Base-by-base conservation (phyloP, 2,113 vertebrate species). In the Chionomys nivalis region DNA sequence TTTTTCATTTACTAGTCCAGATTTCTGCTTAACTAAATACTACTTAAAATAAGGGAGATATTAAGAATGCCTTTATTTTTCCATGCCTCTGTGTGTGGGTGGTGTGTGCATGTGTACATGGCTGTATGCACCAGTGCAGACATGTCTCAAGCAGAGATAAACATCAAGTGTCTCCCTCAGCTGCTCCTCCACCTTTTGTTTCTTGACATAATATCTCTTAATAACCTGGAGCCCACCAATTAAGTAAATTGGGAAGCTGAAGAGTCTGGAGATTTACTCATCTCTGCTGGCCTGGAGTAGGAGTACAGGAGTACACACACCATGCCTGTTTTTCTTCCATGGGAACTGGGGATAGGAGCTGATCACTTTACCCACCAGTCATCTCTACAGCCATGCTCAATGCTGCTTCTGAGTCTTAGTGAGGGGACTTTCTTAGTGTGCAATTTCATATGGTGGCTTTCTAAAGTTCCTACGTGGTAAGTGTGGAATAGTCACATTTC, bases 21-120 rank as follows among this genome's bases (percentile, higher is more conserved):
- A 86, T 90, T 90, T 77, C 63, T 92, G 1, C 11, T 76, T 83
- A 72, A 85, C 70, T 89, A 93, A 93, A 87, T 52, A 92, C 26
- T 90, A n/a, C 19, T 88, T 95, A 49, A 93, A 91, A 36, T 82
- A 88, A 90, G 39, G 33, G 58, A 96, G 47, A 82, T 81, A 19
- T 1, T 93, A n/a, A 87, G 47, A 58, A 58, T 21, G 19, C 58
- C 72, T 87, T 87, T 87, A 23, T 33, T 68, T 87, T 36, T 47
- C 4, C 9, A 47, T 49, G 42, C 68, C 16, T 16, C 4, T 33
- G 10, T 61, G 55, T 83, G n/a, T 63, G 13, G 52, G 13, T 14
- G 39, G 52, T 4, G 17, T 47, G 0, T 33, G 39, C 10, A 5
- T 47, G 10, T 66, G 28, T 47, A 21, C 42, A 66, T 86, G 83